Evolutionary conservation across 2,888 invertebrate genomes (phyloP), one percentile per base, ranked within the genome.

Genomic region (Oscheius onirici): DNA sequence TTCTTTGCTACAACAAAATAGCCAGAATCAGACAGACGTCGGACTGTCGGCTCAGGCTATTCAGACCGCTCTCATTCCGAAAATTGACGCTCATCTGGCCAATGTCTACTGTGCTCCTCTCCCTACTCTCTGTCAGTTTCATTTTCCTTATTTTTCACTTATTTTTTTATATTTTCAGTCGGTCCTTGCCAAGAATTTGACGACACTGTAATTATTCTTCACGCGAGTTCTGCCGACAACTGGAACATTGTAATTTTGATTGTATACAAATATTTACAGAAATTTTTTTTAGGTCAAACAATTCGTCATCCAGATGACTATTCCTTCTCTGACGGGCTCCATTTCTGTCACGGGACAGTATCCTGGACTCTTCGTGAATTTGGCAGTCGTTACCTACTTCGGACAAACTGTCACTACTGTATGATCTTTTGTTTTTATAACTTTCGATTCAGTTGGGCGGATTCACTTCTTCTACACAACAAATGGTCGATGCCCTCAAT

Each of bases 161-260:
- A 6, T 8, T 43, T 10, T 41, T 40, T 54, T 3, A 11, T 15
- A 13, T n/a, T 65, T 28, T 43, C 2, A 17, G 22, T 20, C n/a
- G 22, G 74, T 40, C 73, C 74, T 15, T 78, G 78, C 20, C 68
- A 71, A 43, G 69, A 78, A 13, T 75, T 69, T 17, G 75, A 75
- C 24, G 78, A 78, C 52, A 65, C 71, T 20, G 61, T 73, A n/a
- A 69, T 78, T 22, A 51, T 78, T 17, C 54, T 78, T 6, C 78
- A 78, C 46, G 76, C 76, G 15, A 41, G 63, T 41, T 63, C 71
- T 11, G 22, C 10, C 57, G 66, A 65, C 22, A 76, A 74, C 20
- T 78, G 78, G 78, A 44, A 61, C n/a, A 52, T 43, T n/a, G 69
- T 69, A 51, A 28, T 8, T 34, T 34, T 34, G 3, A 51, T 17